phyloP scores from a whole-genome alignment of 2,797 vertebrate species.

The Orestias chungarensis region DNA sequence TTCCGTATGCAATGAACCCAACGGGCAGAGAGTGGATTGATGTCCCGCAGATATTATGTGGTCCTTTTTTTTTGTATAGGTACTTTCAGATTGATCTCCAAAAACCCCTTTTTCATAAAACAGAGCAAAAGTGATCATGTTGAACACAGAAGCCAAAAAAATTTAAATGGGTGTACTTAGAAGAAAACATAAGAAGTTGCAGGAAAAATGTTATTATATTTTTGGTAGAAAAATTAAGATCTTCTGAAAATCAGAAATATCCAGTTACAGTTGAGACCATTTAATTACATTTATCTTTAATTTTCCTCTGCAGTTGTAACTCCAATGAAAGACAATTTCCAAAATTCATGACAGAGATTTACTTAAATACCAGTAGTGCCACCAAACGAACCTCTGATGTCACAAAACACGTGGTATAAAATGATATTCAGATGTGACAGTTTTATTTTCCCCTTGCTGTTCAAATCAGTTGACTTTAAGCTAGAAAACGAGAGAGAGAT shows the following conservation, averaged over 20 bases:
- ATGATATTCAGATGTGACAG: conserved; percentile 2
- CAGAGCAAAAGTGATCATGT: background rate
- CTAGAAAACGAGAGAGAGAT: conserved; percentile 16
- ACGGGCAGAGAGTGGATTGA: conserved; percentile 6
- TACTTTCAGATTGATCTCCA: background rate
- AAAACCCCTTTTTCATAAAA: background rate
- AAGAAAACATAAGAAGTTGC: background rate
- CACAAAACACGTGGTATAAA: background rate
- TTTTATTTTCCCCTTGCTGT: conserved; percentile 12
- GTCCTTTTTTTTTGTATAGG: no score
- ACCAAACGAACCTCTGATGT: background rate
- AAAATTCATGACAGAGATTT: background rate
- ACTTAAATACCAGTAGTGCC: background rate
- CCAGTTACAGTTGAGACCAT: background rate
- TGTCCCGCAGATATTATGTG: no score
- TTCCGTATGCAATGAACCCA: conserved; percentile 5
- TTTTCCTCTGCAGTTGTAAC: background rate
- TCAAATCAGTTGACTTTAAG: conserved; percentile 28
- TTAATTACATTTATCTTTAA: background rate
- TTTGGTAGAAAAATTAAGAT: background rate
- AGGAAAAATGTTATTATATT: background rate
- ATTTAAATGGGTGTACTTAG: background rate
- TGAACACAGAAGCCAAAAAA: background rate
- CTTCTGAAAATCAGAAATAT: background rate
- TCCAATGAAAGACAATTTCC: background rate